phyloP scores from a whole-genome alignment of 2,888 invertebrate genomes.

The Caenorhabditis wallacei region DNA sequence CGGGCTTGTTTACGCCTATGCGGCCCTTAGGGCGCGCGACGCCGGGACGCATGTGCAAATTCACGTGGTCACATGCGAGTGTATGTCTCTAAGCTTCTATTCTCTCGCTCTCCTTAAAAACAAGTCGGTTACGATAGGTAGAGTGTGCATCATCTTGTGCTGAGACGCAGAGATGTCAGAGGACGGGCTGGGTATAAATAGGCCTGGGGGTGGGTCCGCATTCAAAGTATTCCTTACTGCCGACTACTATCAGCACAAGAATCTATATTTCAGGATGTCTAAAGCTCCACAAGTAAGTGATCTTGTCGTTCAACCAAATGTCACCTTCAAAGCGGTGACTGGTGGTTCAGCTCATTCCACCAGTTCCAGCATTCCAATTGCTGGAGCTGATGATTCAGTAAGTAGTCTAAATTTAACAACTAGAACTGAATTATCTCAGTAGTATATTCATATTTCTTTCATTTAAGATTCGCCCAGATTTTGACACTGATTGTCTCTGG shows the following conservation, averaged over 20 bases:
- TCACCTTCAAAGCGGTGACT: slow-evolving; percentile 69
- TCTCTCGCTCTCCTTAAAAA: slow-evolving; percentile 56
- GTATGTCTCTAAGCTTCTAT: slow-evolving; percentile 40
- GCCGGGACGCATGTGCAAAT: slow-evolving; percentile 62
- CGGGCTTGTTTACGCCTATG: slow-evolving; percentile 55
- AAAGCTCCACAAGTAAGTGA: slow-evolving; percentile 77
- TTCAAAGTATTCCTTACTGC: slow-evolving; percentile 45
- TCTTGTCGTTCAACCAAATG: slow-evolving; percentile 70
- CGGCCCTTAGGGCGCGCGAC: slow-evolving; percentile 42
- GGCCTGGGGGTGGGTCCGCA: slow-evolving; percentile 33
- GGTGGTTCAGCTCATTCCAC: slow-evolving; percentile 55
- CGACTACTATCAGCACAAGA: slow-evolving; percentile 45
- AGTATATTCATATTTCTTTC: background rate
- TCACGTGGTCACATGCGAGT: slow-evolving; percentile 62
- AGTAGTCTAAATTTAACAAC: slow-evolving; percentile 12
- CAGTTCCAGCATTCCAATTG: slow-evolving; percentile 56
- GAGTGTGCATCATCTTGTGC: slow-evolving; percentile 35
- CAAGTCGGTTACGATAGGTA: slow-evolving; percentile 60
- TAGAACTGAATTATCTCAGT: background rate
- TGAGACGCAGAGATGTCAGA: slow-evolving; percentile 48
- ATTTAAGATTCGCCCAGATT: slow-evolving; percentile 72
- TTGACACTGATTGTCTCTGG: slow-evolving; percentile 76
- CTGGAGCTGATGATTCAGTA: slow-evolving; percentile 59
- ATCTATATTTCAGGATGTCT: slow-evolving; percentile 73
- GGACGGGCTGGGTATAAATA: slow-evolving; percentile 61